Evolutionary conservation across 2,113 vertebrate species (phyloP).

Genomic region (Muscicapa adusta): DNA sequence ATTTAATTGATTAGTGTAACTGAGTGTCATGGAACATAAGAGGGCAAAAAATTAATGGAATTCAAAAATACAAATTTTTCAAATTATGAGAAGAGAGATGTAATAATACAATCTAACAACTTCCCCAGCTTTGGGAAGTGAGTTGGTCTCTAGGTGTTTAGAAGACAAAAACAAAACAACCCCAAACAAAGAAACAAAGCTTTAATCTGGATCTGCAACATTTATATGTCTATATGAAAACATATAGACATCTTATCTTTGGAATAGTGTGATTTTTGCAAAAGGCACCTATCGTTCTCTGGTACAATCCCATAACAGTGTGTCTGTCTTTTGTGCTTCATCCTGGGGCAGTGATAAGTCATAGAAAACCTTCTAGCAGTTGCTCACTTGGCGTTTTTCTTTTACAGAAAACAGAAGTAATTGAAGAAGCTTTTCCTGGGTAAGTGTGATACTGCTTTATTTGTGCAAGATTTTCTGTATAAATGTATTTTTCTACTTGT

Average conservation of each 20-base stretch:
- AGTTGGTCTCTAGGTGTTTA: background rate
- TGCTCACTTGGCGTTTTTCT: background rate
- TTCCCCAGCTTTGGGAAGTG: background rate
- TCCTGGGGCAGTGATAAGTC: background rate
- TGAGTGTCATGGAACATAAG: background rate
- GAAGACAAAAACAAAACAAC: background rate
- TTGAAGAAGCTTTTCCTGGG: slow-evolving; percentile 98
- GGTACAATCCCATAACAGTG: background rate
- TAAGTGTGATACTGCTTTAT: slow-evolving; percentile 63
- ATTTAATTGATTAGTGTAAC: background rate
- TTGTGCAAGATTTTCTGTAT: background rate
- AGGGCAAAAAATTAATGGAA: background rate
- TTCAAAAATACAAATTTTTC: background rate
- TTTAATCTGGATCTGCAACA: background rate
- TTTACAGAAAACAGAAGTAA: slow-evolving; percentile 93
- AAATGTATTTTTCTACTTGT: background rate
- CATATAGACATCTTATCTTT: background rate
- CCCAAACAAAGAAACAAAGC: background rate
- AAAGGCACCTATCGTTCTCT: background rate
- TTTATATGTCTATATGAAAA: background rate
- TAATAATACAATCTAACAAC: accelerated
- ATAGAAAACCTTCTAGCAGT: background rate
- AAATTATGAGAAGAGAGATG: background rate
- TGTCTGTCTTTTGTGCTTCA: background rate
- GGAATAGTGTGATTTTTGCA: background rate